phyloP scores from a whole-genome alignment of 2,888 invertebrate genomes.

The Agonopterix heracliana region DNA sequence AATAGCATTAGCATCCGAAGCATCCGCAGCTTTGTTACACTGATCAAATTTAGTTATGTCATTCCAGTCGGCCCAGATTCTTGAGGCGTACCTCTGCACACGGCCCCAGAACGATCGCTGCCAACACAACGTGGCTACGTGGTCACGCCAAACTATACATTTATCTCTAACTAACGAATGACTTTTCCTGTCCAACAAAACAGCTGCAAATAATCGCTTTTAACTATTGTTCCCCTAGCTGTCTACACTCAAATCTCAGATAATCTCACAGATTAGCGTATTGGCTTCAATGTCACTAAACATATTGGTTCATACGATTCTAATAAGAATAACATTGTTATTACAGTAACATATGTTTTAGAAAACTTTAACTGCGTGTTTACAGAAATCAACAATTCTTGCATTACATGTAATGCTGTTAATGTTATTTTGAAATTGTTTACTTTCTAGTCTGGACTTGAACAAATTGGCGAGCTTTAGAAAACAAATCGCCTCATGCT shows the following conservation, averaged over 20 bases:
- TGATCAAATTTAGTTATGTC: conserved; percentile 74
- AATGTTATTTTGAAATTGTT: conserved; percentile 26
- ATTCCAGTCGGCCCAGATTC: conserved; percentile 74
- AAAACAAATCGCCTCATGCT: conserved; percentile 36
- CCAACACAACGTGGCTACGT: conserved; percentile 45
- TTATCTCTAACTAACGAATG: conserved; percentile 50
- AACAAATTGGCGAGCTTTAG: conserved; percentile 35
- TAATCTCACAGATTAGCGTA: conserved; percentile 3
- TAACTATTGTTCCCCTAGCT: conserved; percentile 21
- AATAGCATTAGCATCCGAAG: conserved; percentile 41
- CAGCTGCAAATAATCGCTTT: conserved; percentile 38
- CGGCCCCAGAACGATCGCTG: conserved; percentile 62
- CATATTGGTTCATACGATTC: background rate
- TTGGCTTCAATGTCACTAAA: background rate
- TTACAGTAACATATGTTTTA: conserved; percentile 8
- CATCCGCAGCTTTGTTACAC: conserved; percentile 61
- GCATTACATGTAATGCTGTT: conserved; percentile 26
- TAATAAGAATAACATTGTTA: background rate
- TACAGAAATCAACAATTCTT: conserved; percentile 21
- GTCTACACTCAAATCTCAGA: conserved; percentile 11
- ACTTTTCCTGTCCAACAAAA: conserved; percentile 47
- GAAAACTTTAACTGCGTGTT: conserved; percentile 26
- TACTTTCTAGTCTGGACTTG: conserved; percentile 25
- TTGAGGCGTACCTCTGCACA: conserved; percentile 64
- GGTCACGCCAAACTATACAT: conserved; percentile 45